These are phyloP conservation scores for Nemopilema nomurai DNA, from an alignment of 30 jellyfish, hydroid and myxozoan genomes.

Conservation along the genomic window DNA sequence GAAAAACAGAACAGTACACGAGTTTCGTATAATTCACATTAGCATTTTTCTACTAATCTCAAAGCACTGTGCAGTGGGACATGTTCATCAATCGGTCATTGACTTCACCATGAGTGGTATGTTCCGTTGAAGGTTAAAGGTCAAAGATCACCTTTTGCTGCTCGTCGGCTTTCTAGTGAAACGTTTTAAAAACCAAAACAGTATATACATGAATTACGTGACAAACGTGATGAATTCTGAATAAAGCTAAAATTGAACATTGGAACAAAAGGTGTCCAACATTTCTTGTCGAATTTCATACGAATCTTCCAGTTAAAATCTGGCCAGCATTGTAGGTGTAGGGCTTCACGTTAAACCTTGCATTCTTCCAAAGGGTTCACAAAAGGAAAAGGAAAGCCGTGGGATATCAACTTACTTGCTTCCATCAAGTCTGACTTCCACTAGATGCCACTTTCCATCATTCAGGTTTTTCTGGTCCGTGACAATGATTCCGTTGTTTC, in stretches of 20 bases:
- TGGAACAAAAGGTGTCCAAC: too few relatives aligned
- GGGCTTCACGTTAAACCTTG: neutral
- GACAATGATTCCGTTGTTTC: constrained; percentile 31
- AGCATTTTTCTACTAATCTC: too few relatives aligned
- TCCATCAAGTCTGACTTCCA: constrained; percentile 38
- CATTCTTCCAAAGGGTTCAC: neutral
- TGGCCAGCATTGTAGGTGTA: neutral
- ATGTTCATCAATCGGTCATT: too few relatives aligned
- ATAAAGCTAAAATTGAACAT: neutral
- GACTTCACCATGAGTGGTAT: too few relatives aligned
- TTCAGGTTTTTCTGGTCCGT: constrained; percentile 64
- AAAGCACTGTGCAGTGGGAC: too few relatives aligned
- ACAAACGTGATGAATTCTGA: neutral
- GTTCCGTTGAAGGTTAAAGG: too few relatives aligned
- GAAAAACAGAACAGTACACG: too few relatives aligned
- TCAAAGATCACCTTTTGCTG: too few relatives aligned
- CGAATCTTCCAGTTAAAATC: neutral
- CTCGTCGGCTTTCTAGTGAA: too few relatives aligned
- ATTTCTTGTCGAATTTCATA: neutral
- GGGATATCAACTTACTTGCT: constrained; percentile 31
- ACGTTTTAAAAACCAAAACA: too few relatives aligned
- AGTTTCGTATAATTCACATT: too few relatives aligned
- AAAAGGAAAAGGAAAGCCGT: neutral
- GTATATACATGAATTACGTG: too few relatives aligned
- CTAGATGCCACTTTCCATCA: constrained; percentile 91